These are phyloP conservation scores for Pandemis cinnamomeana DNA, from an alignment of 2,888 invertebrate genomes.

Conservation along the genomic window DNA sequence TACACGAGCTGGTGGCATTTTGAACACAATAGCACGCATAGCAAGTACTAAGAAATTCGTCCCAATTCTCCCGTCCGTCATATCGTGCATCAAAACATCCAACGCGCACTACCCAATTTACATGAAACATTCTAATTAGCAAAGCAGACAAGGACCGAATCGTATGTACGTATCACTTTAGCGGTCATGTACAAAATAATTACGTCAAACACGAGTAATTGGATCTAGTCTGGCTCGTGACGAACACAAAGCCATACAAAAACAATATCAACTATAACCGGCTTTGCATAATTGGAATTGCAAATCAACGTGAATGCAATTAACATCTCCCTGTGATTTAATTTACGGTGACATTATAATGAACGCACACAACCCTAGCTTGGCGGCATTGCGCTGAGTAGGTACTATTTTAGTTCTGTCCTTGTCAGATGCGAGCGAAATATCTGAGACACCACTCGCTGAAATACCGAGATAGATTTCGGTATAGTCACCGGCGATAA, in stretches of 20 bases:
- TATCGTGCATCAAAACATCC: neutral
- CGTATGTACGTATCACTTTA: conserved; percentile 17
- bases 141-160: conserved; percentile 3
- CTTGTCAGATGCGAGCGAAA: neutral
- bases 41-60: neutral
- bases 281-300: conserved; percentile 29
- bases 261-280: conserved; percentile 19
- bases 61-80: neutral
- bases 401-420: neutral
- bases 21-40: neutral
- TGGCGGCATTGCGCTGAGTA: neutral
- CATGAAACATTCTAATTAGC: conserved; percentile 14
- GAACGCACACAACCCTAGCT: neutral
- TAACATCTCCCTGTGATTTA: conserved; percentile 20
- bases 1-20: no score
- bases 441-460: neutral
- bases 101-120: conserved; percentile 6
- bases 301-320: conserved; percentile 23
- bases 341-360: conserved; percentile 25
- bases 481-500: neutral
- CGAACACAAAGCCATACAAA: conserved; percentile 21
- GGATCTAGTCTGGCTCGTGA: conserved; percentile 18
- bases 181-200: conserved; percentile 21
- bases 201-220: conserved; percentile 17
- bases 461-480: neutral